phyloP scores from a whole-genome alignment of 1,140 invertebrate species.

The Drosophila takahashii region DNA sequence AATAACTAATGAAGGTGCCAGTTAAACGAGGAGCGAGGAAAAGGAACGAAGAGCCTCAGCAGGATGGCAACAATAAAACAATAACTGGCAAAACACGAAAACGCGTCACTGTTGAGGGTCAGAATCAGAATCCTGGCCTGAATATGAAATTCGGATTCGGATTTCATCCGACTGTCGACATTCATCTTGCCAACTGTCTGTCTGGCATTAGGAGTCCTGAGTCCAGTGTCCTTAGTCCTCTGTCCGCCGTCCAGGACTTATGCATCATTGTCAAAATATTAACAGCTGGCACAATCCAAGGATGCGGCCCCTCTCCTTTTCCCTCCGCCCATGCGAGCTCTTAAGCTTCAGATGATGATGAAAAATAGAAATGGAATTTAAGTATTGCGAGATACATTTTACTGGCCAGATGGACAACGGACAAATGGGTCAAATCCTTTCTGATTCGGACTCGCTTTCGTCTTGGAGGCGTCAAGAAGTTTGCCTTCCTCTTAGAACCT shows the following conservation, averaged over 20 bases:
- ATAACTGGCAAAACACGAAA: conserved; percentile 48
- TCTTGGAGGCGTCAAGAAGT: conserved; percentile 1
- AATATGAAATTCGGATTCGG: conserved; percentile 80
- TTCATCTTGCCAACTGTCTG: conserved; percentile 79
- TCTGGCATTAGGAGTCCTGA: conserved; percentile 66
- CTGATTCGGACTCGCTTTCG: conserved; percentile 38
- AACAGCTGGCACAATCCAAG: conserved; percentile 76
- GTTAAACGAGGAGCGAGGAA: conserved; percentile 58
- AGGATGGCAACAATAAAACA: conserved; percentile 60
- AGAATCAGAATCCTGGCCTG: conserved; percentile 58
- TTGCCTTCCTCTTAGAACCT: conserved; percentile 7
- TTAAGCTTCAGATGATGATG: conserved; percentile 68
- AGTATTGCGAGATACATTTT: conserved; percentile 70
- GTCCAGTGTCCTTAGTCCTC: conserved; percentile 23
- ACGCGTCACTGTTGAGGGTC: conserved; percentile 20
- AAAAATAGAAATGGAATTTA: conserved; percentile 76
- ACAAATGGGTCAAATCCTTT: conserved; percentile 72
- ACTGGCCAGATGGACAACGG: conserved; percentile 9
- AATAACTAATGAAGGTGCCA: conserved; percentile 82
- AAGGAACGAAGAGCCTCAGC: conserved; percentile 22
- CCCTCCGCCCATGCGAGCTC: conserved; percentile 50
- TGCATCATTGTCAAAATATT: conserved; percentile 83
- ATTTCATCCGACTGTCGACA: conserved; percentile 78
- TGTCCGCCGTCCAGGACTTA: conserved; percentile 66
- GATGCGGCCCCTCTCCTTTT: background rate